Conservation (phyloP, 37 sponge, comb jelly and placozoan species). For the Diacarnus erythraeanus region DNA sequence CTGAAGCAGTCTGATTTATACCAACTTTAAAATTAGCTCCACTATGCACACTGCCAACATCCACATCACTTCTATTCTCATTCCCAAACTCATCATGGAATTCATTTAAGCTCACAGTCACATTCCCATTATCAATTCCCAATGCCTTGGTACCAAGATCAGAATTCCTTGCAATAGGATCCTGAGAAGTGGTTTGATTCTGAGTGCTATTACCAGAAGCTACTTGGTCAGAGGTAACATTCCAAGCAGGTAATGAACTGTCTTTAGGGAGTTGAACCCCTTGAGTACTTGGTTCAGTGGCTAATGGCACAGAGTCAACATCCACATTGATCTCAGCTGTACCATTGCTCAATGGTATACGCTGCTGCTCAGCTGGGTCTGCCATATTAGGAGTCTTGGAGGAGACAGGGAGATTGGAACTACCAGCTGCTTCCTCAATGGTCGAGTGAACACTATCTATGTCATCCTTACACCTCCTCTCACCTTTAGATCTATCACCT, state of each 20-base stretch:
- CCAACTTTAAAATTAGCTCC: background rate
- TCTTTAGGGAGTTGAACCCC: background rate
- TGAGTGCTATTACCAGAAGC: background rate
- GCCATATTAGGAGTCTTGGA: background rate
- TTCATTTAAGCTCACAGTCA: background rate
- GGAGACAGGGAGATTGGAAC: background rate
- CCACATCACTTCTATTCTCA: background rate
- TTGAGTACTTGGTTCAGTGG: background rate
- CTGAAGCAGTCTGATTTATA: background rate
- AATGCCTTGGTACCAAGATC: background rate
- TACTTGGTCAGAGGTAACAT: too few relatives aligned
- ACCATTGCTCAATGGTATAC: background rate
- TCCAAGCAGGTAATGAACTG: background rate
- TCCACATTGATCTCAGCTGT: background rate
- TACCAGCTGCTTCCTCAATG: background rate
- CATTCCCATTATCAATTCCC: background rate
- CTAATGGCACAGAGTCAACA: background rate
- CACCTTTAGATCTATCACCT: too few relatives aligned
- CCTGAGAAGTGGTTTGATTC: background rate
- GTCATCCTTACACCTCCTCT: background rate
- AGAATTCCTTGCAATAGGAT: background rate
- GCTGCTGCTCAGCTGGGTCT: background rate
- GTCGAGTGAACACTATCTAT: background rate
- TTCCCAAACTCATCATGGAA: background rate
- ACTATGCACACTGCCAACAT: background rate